Conservation (phyloP, 2,888 invertebrate species). For the Halocaridina rubra region DNA sequence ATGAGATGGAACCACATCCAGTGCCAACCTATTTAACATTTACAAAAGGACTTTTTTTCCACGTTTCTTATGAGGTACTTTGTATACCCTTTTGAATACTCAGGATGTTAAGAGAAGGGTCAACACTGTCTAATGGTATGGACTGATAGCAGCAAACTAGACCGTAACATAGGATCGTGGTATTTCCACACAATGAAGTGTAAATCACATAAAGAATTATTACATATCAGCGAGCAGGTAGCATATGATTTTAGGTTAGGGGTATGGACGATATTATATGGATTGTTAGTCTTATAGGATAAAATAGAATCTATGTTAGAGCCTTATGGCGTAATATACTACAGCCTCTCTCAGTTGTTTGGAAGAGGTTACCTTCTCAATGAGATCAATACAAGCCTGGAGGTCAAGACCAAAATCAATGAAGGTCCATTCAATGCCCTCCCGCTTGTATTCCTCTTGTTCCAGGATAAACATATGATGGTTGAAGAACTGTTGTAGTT, state of each 20-base stretch:
- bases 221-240: neutral
- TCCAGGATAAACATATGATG: conserved; percentile 98
- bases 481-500: conserved; percentile 98
- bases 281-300: neutral
- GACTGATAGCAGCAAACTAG: too few relatives aligned
- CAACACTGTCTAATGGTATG: too few relatives aligned
- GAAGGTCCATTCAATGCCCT: conserved; percentile 95
- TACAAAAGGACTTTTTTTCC: too few relatives aligned
- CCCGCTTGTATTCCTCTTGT: conserved; percentile 94
- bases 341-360: conserved; percentile 11
- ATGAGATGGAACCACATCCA: conserved; percentile 14
- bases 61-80: too few relatives aligned
- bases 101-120: too few relatives aligned
- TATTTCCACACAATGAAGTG: neutral
- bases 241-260: neutral
- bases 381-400: conserved; percentile 93
- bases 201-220: neutral
- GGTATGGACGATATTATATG: neutral
- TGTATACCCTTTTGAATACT: too few relatives aligned
- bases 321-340: neutral
- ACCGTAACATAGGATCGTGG: too few relatives aligned
- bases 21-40: too few relatives aligned
- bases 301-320: neutral
- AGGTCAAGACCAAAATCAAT: conserved; percentile 98
- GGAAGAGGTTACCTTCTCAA: conserved; percentile 78